Evolutionary conservation across 2,888 invertebrate genomes (phyloP).

Genomic region (Urechis unicinctus): DNA sequence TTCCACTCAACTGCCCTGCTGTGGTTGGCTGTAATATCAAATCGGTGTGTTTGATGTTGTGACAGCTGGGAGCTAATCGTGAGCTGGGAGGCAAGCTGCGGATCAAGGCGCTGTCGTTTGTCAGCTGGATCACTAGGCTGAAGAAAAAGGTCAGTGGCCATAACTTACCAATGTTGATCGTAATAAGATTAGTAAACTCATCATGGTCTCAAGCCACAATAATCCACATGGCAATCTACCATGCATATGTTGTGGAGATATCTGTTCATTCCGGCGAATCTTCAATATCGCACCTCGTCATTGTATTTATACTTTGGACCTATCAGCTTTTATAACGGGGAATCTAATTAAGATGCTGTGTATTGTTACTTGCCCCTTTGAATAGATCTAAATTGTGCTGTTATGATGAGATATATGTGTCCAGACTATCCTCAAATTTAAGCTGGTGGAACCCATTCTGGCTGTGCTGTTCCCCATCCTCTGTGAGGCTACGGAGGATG

Average conservation of each 20-base stretch:
- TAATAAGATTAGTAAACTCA: no score
- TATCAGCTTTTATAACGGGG: no score
- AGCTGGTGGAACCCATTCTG: constrained; percentile 65
- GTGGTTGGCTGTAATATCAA: not conserved
- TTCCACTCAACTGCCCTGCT: not conserved
- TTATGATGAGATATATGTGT: constrained; percentile 1
- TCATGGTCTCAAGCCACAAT: no score
- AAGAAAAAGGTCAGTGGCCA: constrained; percentile 63
- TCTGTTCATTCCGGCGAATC: no score
- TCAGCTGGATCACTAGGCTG: constrained; percentile 62
- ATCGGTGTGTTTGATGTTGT: not conserved
- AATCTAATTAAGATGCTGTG: no score
- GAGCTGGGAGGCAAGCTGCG: constrained; percentile 60
- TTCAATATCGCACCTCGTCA: no score
- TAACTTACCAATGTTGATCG: no score
- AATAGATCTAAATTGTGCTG: no score
- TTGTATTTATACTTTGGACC: no score
- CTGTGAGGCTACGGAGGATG: constrained; percentile 60
- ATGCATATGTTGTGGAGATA: no score
- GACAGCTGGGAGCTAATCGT: constrained; percentile 51
- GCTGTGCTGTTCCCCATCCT: constrained; percentile 65
- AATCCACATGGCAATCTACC: no score
- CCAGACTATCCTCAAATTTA: constrained; percentile 62
- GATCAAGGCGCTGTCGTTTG: constrained; percentile 63
- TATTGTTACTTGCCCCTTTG: no score